Evolutionary conservation across 1,140 invertebrate species (phyloP).

Genomic region (Pissodes strobi): DNA sequence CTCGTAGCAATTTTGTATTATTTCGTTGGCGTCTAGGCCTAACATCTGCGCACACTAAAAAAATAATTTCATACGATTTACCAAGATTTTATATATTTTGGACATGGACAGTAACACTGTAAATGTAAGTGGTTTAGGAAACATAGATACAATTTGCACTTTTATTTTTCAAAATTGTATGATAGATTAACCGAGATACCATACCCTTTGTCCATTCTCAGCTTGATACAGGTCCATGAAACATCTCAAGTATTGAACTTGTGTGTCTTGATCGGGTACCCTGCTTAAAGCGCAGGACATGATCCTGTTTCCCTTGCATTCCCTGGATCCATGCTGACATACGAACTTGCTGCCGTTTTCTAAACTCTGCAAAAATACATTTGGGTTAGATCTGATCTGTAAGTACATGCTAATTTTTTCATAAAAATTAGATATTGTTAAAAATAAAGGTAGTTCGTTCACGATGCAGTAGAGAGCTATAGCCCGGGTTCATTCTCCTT

Average conservation of each 20-base stretch:
- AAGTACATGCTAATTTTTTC: neutral
- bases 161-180: neutral
- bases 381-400: neutral
- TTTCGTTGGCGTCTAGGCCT: constrained; percentile 51
- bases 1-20: constrained; percentile 55
- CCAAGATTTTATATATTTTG: neutral
- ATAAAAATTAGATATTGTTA: neutral
- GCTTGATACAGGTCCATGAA: constrained; percentile 44
- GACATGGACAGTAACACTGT: neutral
- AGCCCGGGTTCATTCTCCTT: no score
- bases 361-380: constrained; percentile 38
- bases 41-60: constrained; percentile 58
- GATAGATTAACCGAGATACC: neutral
- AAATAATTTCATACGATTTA: constrained; percentile 30
- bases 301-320: constrained; percentile 49
- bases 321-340: constrained; percentile 51
- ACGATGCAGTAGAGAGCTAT: neutral
- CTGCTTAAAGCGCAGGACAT: constrained; percentile 46
- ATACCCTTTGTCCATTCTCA: constrained; percentile 44
- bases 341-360: constrained; percentile 41
- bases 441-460: neutral
- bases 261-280: constrained; percentile 37
- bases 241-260: constrained; percentile 50
- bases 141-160: neutral
- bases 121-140: no score